Base-by-base conservation (phyloP, 2,113 vertebrate genomes). In the Myodes glareolus region DNA sequence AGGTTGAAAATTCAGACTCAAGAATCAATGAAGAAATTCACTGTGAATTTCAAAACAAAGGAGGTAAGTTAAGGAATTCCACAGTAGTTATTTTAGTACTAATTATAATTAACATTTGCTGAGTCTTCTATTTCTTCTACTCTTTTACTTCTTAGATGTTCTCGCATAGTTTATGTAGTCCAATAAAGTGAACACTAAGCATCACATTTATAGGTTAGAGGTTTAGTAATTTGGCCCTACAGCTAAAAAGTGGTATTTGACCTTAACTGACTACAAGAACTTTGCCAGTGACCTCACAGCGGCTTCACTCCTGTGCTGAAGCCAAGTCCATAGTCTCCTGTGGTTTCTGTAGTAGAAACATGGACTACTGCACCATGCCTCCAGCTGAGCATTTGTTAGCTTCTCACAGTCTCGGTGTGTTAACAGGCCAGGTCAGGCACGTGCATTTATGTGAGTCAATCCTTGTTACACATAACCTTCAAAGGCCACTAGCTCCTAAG, bases 1-100 rank as follows among this genome's bases (percentile, higher is more conserved):
- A 98, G 98, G 96, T 95, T 5, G 88, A 98, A 97, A 97, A 98
- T 67, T 45, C 76, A 67, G 85, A 88, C 89, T 70, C 90, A 13
- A 88, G 94, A 82, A 29, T 67, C 96, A 73, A 73, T 63, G 98
- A 97, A 95, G 98, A 97, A n/a, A 65, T 65, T 39, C 80, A 11
- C 75, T 93, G 73, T 92, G 97, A 96, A 92, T 93, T 94, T 97
- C 91, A 19, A 82, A 77, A 97, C 91, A 94, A 96, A 96, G 95
- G 96, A 97, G 73, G 98, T 98, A 96, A 98, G 94, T 91, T 91
- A 65, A 92, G 94, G 61, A 70, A 80, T 96, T 87, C 82, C 42
- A 17, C 55, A 47, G 1, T 61, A 33, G 17, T 91, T 42, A 87
- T 94, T 94, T 92, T 68, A 82, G 31, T 75, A 42, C 55, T 94